Evolutionary conservation across 2,113 vertebrate species (phyloP).

Genomic region (Petrocephalus microphthalmus): DNA sequence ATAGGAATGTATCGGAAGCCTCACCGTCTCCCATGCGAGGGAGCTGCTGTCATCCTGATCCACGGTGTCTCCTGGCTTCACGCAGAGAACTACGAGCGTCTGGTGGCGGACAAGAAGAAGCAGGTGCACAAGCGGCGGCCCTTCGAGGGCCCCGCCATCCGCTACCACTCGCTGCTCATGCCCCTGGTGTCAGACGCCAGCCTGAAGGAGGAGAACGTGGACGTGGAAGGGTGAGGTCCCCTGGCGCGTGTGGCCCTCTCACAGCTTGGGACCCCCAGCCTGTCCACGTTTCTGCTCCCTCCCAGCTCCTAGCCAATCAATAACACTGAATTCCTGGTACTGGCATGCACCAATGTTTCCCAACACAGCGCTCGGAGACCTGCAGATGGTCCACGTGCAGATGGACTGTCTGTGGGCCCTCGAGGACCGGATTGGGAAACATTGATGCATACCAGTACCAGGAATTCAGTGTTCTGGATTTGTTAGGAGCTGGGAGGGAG

Average conservation of each 20-base stretch:
- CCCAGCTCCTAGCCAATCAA: not conserved
- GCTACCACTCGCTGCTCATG: slow-evolving; percentile 85
- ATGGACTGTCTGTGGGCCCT: not conserved
- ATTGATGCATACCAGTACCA: too few species aligned
- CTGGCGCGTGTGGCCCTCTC: not conserved
- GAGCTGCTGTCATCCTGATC: not conserved
- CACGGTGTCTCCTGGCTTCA: not conserved
- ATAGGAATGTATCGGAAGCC: not conserved
- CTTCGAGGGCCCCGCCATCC: slow-evolving; percentile 81
- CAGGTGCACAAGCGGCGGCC: slow-evolving; percentile 87
- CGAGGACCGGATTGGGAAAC: not conserved
- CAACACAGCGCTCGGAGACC: not conserved
- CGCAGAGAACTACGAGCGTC: slow-evolving; percentile 88
- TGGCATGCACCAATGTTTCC: too few species aligned
- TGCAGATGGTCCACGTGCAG: not conserved
- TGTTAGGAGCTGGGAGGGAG: too few species aligned
- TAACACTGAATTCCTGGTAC: not conserved
- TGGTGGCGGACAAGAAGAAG: slow-evolving; percentile 95
- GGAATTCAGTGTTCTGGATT: too few species aligned
- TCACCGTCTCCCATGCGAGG: not conserved
- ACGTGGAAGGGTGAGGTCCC: slow-evolving; percentile 79
- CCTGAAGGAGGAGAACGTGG: slow-evolving; percentile 86
- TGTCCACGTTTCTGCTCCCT: not conserved
- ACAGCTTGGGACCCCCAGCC: too few species aligned
- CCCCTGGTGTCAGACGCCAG: slow-evolving; percentile 70